Evolutionary conservation across 1,140 invertebrate species (phyloP).

Genomic region (Achroia grisella): DNA sequence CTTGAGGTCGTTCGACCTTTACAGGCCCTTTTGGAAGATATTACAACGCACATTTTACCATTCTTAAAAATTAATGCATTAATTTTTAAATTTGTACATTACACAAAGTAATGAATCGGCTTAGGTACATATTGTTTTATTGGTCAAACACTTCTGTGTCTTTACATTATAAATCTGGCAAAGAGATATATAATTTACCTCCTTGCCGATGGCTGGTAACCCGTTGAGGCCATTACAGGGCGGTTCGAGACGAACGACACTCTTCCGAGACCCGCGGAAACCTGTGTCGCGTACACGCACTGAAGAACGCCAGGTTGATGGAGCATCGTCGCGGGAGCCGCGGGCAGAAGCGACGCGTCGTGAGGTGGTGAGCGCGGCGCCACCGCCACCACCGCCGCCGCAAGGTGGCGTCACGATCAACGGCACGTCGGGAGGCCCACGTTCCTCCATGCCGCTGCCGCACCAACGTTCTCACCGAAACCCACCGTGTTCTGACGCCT

Average conservation of each 20-base stretch:
- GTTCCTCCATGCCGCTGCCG: constrained; percentile 64
- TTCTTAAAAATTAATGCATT: no score
- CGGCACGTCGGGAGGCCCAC: constrained; percentile 57
- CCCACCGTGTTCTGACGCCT: constrained; percentile 59
- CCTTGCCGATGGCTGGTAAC: constrained; percentile 70
- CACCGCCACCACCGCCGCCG: constrained; percentile 26
- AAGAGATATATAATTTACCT: constrained; percentile 65
- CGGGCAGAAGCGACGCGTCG: constrained; percentile 51
- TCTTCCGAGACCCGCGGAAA: constrained; percentile 75
- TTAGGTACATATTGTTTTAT: neutral
- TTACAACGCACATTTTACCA: neutral
- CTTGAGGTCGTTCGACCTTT: neutral
- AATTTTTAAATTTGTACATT: no score
- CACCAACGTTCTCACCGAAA: constrained; percentile 66
- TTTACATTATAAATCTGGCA: constrained; percentile 21
- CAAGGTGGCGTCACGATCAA: constrained; percentile 59
- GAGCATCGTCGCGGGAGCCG: constrained; percentile 51
- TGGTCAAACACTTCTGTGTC: no score
- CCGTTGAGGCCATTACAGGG: constrained; percentile 76
- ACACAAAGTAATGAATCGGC: no score
- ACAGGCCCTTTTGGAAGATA: neutral
- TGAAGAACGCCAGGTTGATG: constrained; percentile 74
- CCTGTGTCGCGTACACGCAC: constrained; percentile 75
- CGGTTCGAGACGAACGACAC: constrained; percentile 75
- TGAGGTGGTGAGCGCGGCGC: constrained; percentile 44